Percentiles rank a stretch among this genome's conserved stretches.
Conservation (phyloP, 2,888 invertebrate genomes). For the Ryuthela nishihirai region DNA sequence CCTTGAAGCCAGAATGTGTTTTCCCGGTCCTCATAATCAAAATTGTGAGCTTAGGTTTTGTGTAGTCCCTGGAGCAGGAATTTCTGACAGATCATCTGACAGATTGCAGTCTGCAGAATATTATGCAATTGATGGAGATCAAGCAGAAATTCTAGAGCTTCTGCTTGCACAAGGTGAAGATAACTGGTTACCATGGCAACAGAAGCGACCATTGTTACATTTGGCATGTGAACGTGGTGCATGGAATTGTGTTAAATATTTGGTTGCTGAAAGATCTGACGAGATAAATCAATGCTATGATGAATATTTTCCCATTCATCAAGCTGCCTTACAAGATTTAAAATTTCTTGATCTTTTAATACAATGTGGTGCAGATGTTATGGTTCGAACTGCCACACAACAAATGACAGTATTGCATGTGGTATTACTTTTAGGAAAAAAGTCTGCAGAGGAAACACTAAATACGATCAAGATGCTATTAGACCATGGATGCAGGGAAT, state of each 20-base stretch:
- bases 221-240: slow-evolving; percentile 68
- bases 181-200: slow-evolving; percentile 61
- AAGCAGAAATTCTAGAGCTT: slow-evolving; percentile 62
- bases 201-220: slow-evolving; percentile 59
- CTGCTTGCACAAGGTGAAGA: slow-evolving; percentile 65
- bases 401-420: slow-evolving; percentile 60
- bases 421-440: slow-evolving; percentile 63
- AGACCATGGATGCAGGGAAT: slow-evolving; percentile 66
- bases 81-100: slow-evolving; percentile 49
- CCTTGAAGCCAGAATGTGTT: slow-evolving; percentile 69
- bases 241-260: slow-evolving; percentile 66
- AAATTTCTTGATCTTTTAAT: slow-evolving; percentile 58
- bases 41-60: slow-evolving; percentile 59
- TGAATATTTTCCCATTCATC: slow-evolving; percentile 74
- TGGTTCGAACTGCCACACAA: slow-evolving; percentile 65
- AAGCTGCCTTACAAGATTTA: slow-evolving; percentile 66
- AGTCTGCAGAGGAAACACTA: slow-evolving; percentile 66
- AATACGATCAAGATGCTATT: slow-evolving; percentile 65
- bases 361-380: slow-evolving; percentile 65
- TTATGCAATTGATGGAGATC: slow-evolving; percentile 69
- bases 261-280: slow-evolving; percentile 58
- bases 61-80: slow-evolving; percentile 14
- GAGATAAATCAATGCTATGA: slow-evolving; percentile 68
- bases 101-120: slow-evolving; percentile 67
- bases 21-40: slow-evolving; percentile 66